These are phyloP conservation scores for Capromys pilorides DNA, from an alignment of 2,797 vertebrate species.

Conservation along the genomic window DNA sequence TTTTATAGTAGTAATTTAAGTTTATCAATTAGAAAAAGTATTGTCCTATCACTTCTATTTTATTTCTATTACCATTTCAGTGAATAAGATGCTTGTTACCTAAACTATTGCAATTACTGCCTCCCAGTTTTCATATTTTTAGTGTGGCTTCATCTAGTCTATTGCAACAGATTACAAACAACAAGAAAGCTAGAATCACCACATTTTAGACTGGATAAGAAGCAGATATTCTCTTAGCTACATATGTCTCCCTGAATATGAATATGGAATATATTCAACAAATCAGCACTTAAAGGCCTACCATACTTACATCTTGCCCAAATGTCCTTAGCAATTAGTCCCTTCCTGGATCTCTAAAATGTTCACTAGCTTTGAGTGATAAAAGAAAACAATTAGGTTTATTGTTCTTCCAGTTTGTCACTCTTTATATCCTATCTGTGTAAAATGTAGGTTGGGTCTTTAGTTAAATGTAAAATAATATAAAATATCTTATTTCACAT, in stretches of 20 bases:
- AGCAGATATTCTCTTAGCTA: background rate
- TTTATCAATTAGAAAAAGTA: background rate
- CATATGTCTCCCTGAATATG: background rate
- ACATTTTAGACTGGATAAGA: background rate
- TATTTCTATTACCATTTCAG: background rate
- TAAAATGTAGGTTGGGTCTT: background rate
- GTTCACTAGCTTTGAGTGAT: background rate
- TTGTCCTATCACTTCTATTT: background rate
- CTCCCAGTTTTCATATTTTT: background rate
- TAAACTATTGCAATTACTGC: background rate
- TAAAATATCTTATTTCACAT: background rate
- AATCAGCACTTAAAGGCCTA: background rate
- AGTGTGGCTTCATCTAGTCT: background rate
- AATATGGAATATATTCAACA: background rate
- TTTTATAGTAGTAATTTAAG: background rate
- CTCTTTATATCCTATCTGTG: background rate
- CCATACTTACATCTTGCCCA: background rate
- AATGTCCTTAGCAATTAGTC: background rate
- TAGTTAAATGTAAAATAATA: background rate
- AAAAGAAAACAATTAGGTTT: background rate
- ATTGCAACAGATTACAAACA: background rate
- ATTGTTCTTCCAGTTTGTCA: background rate
- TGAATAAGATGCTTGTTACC: background rate
- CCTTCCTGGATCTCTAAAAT: background rate
- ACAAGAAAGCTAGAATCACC: background rate